A percentile compares a stretch with the other conserved stretches of the same genome.
Evolutionary conservation across 2,113 vertebrate genomes (phyloP).

Genomic region (Ophiodon elongatus): DNA sequence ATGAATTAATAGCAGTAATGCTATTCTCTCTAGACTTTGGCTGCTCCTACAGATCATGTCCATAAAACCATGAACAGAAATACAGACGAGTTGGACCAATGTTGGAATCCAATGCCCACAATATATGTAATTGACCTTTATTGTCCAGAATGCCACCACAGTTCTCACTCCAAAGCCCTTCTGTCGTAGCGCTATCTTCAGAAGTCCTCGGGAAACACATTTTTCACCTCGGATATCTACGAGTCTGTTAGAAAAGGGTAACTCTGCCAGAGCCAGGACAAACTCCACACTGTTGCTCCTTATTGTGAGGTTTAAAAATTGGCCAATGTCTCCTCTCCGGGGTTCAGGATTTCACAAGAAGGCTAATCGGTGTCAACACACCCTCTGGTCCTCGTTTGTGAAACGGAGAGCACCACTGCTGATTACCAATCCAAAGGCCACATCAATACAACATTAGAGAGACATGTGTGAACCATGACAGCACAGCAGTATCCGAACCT

Average conservation of each 20-base stretch:
- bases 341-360: background rate
- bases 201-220: background rate
- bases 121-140: no score
- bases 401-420: background rate
- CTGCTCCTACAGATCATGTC: background rate
- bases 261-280: background rate
- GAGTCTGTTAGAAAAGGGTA: background rate
- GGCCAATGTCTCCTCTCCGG: background rate
- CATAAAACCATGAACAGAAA: background rate
- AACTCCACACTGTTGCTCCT: background rate
- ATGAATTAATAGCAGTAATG: no score
- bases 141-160: background rate
- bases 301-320: background rate
- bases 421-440: background rate
- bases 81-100: background rate
- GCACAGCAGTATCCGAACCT: constrained; percentile 1
- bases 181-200: background rate
- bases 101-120: no score
- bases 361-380: background rate
- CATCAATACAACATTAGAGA: constrained; percentile 1
- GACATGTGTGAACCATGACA: background rate
- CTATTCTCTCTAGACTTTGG: no score
- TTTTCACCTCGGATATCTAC: background rate
- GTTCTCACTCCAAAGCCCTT: background rate
- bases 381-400: constrained; percentile 1